Base-by-base conservation (phyloP, 2,797 vertebrate genomes). In the Muscicapa comitata region DNA sequence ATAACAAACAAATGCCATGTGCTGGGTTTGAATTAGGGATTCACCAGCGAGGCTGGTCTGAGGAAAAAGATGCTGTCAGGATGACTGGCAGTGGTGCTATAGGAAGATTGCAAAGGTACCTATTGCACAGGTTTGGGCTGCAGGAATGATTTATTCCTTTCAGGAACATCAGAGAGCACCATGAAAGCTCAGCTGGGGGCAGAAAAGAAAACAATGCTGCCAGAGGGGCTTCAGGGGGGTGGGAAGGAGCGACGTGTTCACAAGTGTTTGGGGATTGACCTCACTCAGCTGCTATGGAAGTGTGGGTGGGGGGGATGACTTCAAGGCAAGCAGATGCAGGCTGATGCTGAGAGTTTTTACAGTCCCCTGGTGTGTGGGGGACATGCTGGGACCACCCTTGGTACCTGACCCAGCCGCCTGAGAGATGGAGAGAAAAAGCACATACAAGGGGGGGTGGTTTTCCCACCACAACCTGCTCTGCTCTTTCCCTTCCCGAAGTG, bases 301-400 rank as follows among this genome's bases (percentile, higher is more conserved):
- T 28, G 61, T 40, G 55, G 9, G 37, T 24, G 57, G 19, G n/a
- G 29, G 48, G 38, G 4, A 59, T 0, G 2, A 65, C 70, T 92
- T 93, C 91, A 92, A 15, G 42, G 38, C 16, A 28, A 89, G 71
- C 90, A 93, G 86, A 88, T 90, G 86, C 31, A 51, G 89, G 31
- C 57, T 0, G 15, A 83, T 0, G 48, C 78, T 96, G 91, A 66
- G 89, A 93, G 87, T 91, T 94, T 94, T 92, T 76, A 91, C 76
- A 96, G 87, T 33, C 40, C 59, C 73, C 87, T 87, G 70, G 58
- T 81, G 82, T 9, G 79, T 9, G 42, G 26, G 68, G 40, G 66
- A 72, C 62, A 23, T 37, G 65, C 79, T 95, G 76, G 53, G 95
- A 94, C 91, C 89, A 94, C 81, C 92, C 40, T 3, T 91, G 0